Conservation (phyloP, 1,140 invertebrate species). For the Drosophila lacteicornis region DNA sequence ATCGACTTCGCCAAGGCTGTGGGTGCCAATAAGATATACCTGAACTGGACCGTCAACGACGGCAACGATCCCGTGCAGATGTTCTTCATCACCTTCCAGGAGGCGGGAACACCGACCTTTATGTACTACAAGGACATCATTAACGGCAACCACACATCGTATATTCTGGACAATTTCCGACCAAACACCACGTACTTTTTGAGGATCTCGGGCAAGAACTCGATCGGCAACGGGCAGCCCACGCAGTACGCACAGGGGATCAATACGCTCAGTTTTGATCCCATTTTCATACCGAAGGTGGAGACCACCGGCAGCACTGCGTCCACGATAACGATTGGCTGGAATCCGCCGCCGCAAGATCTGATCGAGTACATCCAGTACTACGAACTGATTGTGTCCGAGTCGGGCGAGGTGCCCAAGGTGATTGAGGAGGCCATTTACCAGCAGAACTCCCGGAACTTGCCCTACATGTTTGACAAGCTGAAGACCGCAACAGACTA, state of each 20-base stretch:
- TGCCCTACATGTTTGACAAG: constrained; percentile 91
- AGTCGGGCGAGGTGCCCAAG: constrained; percentile 86
- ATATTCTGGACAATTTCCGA: constrained; percentile 87
- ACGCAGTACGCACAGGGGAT: constrained; percentile 86
- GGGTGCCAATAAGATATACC: constrained; percentile 89
- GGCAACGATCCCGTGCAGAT: constrained; percentile 90
- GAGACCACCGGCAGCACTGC: constrained; percentile 91
- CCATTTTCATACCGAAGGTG: constrained; percentile 91
- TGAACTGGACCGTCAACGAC: constrained; percentile 93
- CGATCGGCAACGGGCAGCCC: constrained; percentile 85
- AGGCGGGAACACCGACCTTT: constrained; percentile 85
- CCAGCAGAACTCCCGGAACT: constrained; percentile 87
- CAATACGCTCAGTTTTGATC: constrained; percentile 89
- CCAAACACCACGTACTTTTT: constrained; percentile 88
- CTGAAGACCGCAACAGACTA: constrained; percentile 91
- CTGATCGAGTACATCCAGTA: constrained; percentile 90
- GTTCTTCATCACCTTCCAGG: constrained; percentile 88
- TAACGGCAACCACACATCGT: constrained; percentile 87
- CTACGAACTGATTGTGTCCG: constrained; percentile 89
- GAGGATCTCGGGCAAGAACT: constrained; percentile 86
- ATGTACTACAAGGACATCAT: constrained; percentile 86
- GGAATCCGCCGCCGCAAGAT: constrained; percentile 88
- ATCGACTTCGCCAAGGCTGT: constrained; percentile 91
- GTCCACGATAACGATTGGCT: constrained; percentile 91
- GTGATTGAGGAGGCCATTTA: constrained; percentile 87